Evolutionary conservation across 2,888 invertebrate species (phyloP).

Genomic region (Choristoneura rosaceana): DNA sequence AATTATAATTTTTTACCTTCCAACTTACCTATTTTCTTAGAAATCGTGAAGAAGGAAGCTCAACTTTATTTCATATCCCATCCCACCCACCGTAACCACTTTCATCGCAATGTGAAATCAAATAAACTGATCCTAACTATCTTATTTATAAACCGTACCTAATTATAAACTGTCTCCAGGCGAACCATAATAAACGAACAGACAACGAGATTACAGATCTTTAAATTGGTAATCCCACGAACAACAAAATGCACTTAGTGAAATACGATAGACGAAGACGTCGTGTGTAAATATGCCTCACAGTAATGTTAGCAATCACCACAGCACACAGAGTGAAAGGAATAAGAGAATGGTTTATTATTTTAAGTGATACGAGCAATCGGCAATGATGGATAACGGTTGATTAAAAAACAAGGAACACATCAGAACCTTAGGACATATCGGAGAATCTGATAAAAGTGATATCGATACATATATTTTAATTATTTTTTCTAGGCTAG

Average conservation of each 20-base stretch:
- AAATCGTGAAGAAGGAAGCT: not conserved
- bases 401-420: too few species aligned
- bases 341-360: too few species aligned
- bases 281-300: slow-evolving; percentile 40
- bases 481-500: too few species aligned
- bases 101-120: not conserved
- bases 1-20: not conserved
- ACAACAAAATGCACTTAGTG: slow-evolving; percentile 42
- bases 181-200: slow-evolving; percentile 23
- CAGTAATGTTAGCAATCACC: slow-evolving; percentile 31
- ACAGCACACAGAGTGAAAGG: slow-evolving; percentile 20
- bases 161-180: slow-evolving; percentile 31
- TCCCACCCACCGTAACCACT: not conserved
- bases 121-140: not conserved
- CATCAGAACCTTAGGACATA: too few species aligned
- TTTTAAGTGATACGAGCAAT: too few species aligned
- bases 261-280: slow-evolving; percentile 41
- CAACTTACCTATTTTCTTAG: not conserved
- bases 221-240: slow-evolving; percentile 29
- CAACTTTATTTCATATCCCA: not conserved
- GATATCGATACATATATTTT: too few species aligned
- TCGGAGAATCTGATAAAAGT: too few species aligned
- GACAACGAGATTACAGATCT: slow-evolving; percentile 33
- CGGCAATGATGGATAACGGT: too few species aligned
- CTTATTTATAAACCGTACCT: slow-evolving; percentile 9